These are phyloP conservation scores for Megaleporinus macrocephalus DNA, from an alignment of 2,113 vertebrate genomes.

Conservation along the genomic window DNA sequence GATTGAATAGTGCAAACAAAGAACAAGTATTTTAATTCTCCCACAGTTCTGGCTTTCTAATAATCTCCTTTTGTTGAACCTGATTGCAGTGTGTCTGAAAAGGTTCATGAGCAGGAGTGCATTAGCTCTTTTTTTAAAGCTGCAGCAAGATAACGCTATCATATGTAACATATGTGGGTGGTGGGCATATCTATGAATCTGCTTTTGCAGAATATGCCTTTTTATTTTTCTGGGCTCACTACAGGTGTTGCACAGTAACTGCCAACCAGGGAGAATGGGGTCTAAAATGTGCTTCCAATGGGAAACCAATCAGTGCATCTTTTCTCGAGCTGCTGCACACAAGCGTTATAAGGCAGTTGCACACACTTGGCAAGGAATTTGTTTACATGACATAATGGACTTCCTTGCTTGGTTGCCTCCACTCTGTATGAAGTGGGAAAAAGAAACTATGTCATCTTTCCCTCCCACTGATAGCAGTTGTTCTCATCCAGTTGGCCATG, in stretches of 20 bases:
- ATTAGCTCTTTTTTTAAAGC: not conserved
- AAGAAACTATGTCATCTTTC: not conserved
- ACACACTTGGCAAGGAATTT: not conserved
- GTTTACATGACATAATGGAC: not conserved
- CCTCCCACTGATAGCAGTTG: not conserved
- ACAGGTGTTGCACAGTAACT: not conserved
- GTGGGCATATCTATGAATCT: not conserved
- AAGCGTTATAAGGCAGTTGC: not conserved
- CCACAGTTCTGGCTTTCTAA: not conserved
- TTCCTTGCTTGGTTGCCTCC: not conserved
- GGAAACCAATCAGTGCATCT: not conserved
- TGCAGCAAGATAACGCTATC: not conserved
- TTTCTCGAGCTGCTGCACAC: not conserved
- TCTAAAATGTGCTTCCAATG: not conserved
- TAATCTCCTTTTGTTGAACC: not conserved
- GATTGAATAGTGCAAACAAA: conserved; percentile 1
- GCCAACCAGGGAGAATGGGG: not conserved
- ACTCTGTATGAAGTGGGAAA: not conserved
- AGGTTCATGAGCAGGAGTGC: not conserved
- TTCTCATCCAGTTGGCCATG: too few species aligned
- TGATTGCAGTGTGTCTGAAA: not conserved
- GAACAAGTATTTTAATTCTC: conserved; percentile 7
- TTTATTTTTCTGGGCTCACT: not conserved
- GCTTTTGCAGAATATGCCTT: not conserved
- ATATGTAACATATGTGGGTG: not conserved